phyloP scores from a whole-genome alignment of 2,113 vertebrate species.

The Lepisosteus osseus region DNA sequence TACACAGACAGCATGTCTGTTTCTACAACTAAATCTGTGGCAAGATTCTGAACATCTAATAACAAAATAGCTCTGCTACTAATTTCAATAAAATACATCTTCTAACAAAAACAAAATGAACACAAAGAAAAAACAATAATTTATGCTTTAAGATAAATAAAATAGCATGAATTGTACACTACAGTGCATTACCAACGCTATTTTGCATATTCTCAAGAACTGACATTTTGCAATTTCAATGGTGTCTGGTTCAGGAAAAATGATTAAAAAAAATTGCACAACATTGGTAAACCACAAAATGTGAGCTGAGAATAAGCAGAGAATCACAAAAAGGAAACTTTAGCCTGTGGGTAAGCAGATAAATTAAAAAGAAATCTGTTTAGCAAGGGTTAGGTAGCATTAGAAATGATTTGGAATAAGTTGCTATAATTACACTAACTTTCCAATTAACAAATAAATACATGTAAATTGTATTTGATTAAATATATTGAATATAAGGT shows the following conservation, averaged over 20 bases:
- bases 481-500: no score
- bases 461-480: no score
- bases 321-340: constrained; percentile 24
- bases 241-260: constrained; percentile 16
- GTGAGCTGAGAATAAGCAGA: constrained; percentile 73
- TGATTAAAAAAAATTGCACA: neutral
- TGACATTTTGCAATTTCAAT: constrained; percentile 32
- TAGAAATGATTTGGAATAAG: neutral
- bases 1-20: constrained; percentile 73
- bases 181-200: constrained; percentile 67
- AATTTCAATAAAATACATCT: constrained; percentile 52
- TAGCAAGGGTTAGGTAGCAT: neutral
- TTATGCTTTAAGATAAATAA: constrained; percentile 46
- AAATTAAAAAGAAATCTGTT: neutral
- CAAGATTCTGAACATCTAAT: constrained; percentile 59
- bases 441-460: no score
- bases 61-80: constrained; percentile 52
- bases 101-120: constrained; percentile 45
- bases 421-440: neutral
- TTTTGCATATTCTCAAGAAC: constrained; percentile 62
- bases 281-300: constrained; percentile 65
- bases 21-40: constrained; percentile 78
- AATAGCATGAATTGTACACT: constrained; percentile 55
- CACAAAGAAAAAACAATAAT: constrained; percentile 32
- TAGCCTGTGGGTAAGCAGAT: constrained; percentile 7